These are phyloP conservation scores for Conus ventricosus DNA, from an alignment of 1,140 invertebrate genomes.

Conservation along the genomic window DNA sequence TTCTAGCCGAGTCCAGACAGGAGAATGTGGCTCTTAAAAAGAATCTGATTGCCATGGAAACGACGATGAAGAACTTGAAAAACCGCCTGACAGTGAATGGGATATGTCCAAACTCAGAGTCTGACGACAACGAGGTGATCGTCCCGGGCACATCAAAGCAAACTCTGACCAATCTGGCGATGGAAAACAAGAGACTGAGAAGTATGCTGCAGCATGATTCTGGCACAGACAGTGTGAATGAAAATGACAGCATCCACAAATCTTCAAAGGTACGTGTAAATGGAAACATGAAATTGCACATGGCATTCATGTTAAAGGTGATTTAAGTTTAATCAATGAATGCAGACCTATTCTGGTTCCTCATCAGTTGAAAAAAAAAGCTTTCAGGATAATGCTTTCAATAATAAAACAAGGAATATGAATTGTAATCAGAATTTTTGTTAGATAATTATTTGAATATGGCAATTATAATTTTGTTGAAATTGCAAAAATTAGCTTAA, in stretches of 20 bases:
- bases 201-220: constrained; percentile 49
- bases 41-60: constrained; percentile 56
- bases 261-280: constrained; percentile 9
- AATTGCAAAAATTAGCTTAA: too few relatives aligned
- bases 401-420: too few relatives aligned
- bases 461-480: too few relatives aligned
- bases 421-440: too few relatives aligned
- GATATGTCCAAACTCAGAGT: constrained; percentile 45
- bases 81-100: constrained; percentile 58
- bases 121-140: constrained; percentile 62
- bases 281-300: too few relatives aligned
- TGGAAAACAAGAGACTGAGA: constrained; percentile 63
- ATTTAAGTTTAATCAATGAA: too few relatives aligned
- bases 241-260: constrained; percentile 43
- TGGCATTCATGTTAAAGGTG: too few relatives aligned
- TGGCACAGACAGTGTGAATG: constrained; percentile 49
- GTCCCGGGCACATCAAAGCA: constrained; percentile 64
- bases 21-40: constrained; percentile 53
- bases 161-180: constrained; percentile 62
- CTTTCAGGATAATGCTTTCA: too few relatives aligned
- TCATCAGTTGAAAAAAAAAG: too few relatives aligned
- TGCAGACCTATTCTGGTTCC: too few relatives aligned
- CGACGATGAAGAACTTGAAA: constrained; percentile 63
- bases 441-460: too few relatives aligned
- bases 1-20: constrained; percentile 61